phyloP scores from a whole-genome alignment of 1,140 invertebrate genomes.

The Colletes latitarsis region DNA sequence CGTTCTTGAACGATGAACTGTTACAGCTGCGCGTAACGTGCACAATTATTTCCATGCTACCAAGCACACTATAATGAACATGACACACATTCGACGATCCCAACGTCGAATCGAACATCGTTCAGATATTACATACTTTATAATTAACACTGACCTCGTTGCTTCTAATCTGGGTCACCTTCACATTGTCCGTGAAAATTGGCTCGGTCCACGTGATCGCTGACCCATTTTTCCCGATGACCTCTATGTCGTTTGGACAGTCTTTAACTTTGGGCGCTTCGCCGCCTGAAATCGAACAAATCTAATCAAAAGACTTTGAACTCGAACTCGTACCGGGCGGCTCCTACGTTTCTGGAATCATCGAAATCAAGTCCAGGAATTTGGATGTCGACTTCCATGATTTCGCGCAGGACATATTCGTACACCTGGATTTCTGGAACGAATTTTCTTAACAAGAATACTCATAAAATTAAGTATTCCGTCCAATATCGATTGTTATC shows the following conservation, averaged over 20 bases:
- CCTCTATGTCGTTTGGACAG: conserved; percentile 77
- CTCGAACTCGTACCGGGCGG: background rate
- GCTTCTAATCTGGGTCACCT: conserved; percentile 79
- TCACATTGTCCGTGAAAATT: conserved; percentile 83
- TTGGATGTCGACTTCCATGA: too few species aligned
- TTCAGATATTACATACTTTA: conserved; percentile 1
- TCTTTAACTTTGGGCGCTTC: conserved; percentile 78
- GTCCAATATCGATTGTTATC: too few species aligned
- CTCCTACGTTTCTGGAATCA: too few species aligned
- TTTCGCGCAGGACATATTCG: too few species aligned
- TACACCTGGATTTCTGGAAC: too few species aligned
- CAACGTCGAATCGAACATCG: background rate
- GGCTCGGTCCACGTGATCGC: conserved; percentile 83
- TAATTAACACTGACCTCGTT: conserved; percentile 77
- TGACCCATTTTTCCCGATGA: conserved; percentile 73
- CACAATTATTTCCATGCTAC: background rate
- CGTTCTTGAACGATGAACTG: too few species aligned
- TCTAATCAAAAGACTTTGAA: background rate
- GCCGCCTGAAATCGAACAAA: conserved; percentile 71
- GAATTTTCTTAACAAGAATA: too few species aligned
- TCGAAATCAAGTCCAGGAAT: too few species aligned
- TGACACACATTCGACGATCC: conserved; percentile 4
- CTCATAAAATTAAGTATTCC: too few species aligned
- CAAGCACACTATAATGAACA: background rate
- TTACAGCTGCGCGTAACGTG: background rate